phyloP scores from a whole-genome alignment of 1,140 invertebrate species.

The Zelostemma sp. region DNA sequence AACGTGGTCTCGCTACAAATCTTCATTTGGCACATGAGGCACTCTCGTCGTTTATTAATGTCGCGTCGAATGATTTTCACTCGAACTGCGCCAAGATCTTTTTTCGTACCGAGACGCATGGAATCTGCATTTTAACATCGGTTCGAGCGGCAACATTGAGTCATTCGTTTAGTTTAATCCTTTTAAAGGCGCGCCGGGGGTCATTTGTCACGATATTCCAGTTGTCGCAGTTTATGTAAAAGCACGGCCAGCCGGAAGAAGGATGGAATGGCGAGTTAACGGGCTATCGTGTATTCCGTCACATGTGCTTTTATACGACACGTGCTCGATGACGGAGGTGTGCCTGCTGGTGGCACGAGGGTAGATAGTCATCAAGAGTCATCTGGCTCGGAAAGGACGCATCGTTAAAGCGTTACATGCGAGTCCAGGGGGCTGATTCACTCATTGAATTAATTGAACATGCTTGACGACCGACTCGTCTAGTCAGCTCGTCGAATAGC shows the following conservation, averaged over 20 bases:
- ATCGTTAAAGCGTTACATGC: conserved; percentile 65
- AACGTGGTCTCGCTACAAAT: not conserved
- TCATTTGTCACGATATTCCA: conserved; percentile 20
- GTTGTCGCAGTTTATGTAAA: conserved; percentile 24
- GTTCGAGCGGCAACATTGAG: not conserved
- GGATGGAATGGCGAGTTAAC: conserved; percentile 33
- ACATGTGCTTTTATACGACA: conserved; percentile 61
- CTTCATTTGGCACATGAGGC: not conserved
- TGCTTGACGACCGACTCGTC: conserved; percentile 39
- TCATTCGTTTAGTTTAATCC: not conserved
- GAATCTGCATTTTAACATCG: too few relatives aligned
- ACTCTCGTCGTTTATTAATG: not conserved
- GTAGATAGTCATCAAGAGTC: conserved; percentile 68
- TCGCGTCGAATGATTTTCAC: not conserved
- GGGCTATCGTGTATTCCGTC: conserved; percentile 56
- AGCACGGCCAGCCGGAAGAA: conserved; percentile 30
- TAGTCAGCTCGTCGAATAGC: conserved; percentile 10
- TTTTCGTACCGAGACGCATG: too few relatives aligned
- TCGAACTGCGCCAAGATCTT: not conserved
- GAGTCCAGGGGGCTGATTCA: conserved; percentile 54
- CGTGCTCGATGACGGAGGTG: conserved; percentile 58
- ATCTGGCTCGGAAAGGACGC: conserved; percentile 59
- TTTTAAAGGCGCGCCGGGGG: conserved; percentile 5
- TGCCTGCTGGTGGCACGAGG: conserved; percentile 62
- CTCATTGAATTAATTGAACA: conserved; percentile 64